Conservation (phyloP, 2,888 invertebrate species). For the Heliconius ismenius region DNA sequence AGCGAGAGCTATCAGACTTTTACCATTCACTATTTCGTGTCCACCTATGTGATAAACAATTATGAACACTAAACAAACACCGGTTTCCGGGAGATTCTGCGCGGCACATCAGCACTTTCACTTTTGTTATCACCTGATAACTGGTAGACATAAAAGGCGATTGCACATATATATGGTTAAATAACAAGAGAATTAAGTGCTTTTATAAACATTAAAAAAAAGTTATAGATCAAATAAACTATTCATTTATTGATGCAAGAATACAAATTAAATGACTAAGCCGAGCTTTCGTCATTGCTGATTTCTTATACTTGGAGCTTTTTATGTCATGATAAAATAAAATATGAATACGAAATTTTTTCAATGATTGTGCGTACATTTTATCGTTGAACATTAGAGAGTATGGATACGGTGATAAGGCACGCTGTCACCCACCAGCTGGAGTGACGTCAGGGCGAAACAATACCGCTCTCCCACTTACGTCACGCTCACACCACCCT, state of each 20-base stretch:
- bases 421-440: slow-evolving; percentile 62
- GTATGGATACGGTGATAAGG: slow-evolving; percentile 53
- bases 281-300: slow-evolving; percentile 38
- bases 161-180: slow-evolving; percentile 43
- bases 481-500: slow-evolving; percentile 60
- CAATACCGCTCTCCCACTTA: slow-evolving; percentile 54
- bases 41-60: slow-evolving; percentile 45
- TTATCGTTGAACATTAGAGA: slow-evolving; percentile 26
- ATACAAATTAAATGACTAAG: slow-evolving; percentile 48
- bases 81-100: slow-evolving; percentile 43
- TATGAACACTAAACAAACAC: slow-evolving; percentile 46
- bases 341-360: slow-evolving; percentile 26
- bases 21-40: slow-evolving; percentile 45
- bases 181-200: slow-evolving; percentile 57
- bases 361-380: slow-evolving; percentile 20
- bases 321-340: slow-evolving; percentile 30
- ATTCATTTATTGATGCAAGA: slow-evolving; percentile 44
- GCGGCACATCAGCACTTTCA: slow-evolving; percentile 50
- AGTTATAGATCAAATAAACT: slow-evolving; percentile 32
- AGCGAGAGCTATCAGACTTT: slow-evolving; percentile 39
- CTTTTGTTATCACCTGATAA: slow-evolving; percentile 51
- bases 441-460: slow-evolving; percentile 67
- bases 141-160: slow-evolving; percentile 42
- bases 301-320: slow-evolving; percentile 21
- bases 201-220: slow-evolving; percentile 54